Percentiles rank a stretch among this genome's conserved stretches.
Evolutionary conservation across 2,113 vertebrate genomes (phyloP).

Genomic region (Pipa parva): DNA sequence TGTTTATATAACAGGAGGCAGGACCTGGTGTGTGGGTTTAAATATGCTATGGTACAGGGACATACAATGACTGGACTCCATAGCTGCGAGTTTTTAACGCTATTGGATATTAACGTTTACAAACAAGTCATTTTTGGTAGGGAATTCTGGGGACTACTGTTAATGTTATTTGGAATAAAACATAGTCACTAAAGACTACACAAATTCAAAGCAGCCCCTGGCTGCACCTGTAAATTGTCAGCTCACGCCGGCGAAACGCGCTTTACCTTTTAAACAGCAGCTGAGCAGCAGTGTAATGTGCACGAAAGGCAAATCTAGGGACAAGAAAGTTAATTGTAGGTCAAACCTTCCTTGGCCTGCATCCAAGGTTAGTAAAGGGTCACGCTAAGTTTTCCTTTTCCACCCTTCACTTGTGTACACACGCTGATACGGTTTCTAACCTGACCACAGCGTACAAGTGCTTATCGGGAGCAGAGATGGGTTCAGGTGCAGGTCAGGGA

Average conservation of each 20-base stretch:
- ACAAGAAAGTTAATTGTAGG: slow-evolving; percentile 46
- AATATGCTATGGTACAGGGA: too few relatives aligned
- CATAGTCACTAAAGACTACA: background rate
- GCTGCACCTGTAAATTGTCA: background rate
- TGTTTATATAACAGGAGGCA: too few relatives aligned
- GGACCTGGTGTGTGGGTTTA: too few relatives aligned
- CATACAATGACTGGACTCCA: too few relatives aligned
- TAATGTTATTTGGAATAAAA: too few relatives aligned
- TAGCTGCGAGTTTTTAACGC: too few relatives aligned
- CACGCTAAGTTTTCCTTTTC: slow-evolving; percentile 35
- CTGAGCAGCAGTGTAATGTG: slow-evolving; percentile 44
- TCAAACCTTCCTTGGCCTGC: slow-evolving; percentile 31
- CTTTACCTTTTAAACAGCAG: background rate
- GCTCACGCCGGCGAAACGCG: background rate
- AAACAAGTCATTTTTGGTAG: too few relatives aligned
- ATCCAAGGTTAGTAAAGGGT: slow-evolving; percentile 50
- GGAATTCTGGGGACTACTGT: too few relatives aligned
- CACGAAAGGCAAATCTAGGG: slow-evolving; percentile 19
- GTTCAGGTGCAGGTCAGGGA: slow-evolving; percentile 56
- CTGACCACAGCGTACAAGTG: slow-evolving; percentile 32
- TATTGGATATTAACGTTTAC: too few relatives aligned
- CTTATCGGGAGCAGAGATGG: slow-evolving; percentile 46
- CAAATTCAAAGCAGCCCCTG: too few relatives aligned
- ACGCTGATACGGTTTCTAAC: slow-evolving; percentile 40
- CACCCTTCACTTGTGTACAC: slow-evolving; percentile 5